phyloP scores from a whole-genome alignment of 1,140 invertebrate genomes.

The Phenacoccus solenopsis region DNA sequence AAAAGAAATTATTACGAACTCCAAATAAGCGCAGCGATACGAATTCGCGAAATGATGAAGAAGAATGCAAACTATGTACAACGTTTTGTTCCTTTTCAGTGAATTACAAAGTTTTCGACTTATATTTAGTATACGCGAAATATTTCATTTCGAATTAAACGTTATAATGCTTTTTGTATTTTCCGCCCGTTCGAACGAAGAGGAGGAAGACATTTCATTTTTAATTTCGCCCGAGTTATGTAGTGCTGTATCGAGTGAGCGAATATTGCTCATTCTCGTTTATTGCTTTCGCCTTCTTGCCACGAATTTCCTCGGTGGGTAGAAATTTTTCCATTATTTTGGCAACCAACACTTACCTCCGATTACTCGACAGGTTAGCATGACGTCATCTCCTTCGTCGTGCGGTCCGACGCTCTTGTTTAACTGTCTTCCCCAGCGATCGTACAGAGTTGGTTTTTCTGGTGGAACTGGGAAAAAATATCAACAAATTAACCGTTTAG shows the following conservation, averaged over 20 bases:
- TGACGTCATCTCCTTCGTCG: conserved; percentile 54
- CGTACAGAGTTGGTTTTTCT: conserved; percentile 67
- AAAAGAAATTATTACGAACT: neutral
- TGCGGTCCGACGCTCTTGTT: conserved; percentile 61
- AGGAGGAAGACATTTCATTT: neutral
- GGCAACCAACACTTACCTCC: conserved; percentile 49
- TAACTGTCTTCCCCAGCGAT: conserved; percentile 56
- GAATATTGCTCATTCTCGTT: too few species aligned
- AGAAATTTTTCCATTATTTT: too few species aligned
- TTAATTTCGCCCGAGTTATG: neutral
- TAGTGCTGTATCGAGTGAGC: too few species aligned
- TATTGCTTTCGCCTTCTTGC: too few species aligned
- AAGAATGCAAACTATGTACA: conserved; percentile 1
- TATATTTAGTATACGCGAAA: neutral
- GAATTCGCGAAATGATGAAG: neutral
- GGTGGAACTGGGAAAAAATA: conserved; percentile 55
- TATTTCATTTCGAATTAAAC: neutral
- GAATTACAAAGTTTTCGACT: neutral
- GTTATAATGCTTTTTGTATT: neutral
- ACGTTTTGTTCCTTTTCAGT: neutral
- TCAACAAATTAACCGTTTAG: conserved; percentile 22
- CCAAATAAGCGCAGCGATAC: neutral
- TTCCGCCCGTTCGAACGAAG: neutral
- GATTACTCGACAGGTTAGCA: conserved; percentile 48
- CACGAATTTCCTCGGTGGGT: too few species aligned